phyloP scores from a whole-genome alignment of 1,140 invertebrate genomes.

The Galendromus occidentalis region DNA sequence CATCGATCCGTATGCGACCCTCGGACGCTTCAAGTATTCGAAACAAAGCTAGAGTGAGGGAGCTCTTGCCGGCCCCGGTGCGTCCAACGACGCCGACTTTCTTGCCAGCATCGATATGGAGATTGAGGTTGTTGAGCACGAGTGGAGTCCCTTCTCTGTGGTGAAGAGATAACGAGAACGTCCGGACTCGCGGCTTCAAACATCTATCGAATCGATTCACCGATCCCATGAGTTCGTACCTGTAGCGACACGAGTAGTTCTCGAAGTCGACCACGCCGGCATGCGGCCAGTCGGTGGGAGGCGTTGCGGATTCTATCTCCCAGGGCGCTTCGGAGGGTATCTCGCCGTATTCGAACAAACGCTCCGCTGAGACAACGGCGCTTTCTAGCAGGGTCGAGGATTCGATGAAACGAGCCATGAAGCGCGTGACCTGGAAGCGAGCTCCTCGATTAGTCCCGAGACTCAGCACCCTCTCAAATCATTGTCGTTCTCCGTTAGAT shows the following conservation, averaged over 20 bases:
- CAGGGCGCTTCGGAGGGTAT: neutral
- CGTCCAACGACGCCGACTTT: conserved; percentile 26
- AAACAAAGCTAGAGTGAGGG: conserved; percentile 33
- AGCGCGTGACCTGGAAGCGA: neutral
- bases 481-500: too few species aligned
- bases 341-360: neutral
- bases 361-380: neutral
- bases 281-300: neutral
- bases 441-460: too few species aligned
- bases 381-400: neutral
- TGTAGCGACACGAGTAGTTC: neutral
- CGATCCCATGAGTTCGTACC: neutral
- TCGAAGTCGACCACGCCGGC: neutral
- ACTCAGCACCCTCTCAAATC: too few species aligned
- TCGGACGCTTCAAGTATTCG: conserved; percentile 31
- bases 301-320: neutral
- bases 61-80: conserved; percentile 35
- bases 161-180: neutral
- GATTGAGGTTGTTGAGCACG: conserved; percentile 23
- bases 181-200: neutral
- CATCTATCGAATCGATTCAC: neutral
- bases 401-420: conserved; percentile 1
- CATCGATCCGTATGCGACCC: conserved; percentile 17
- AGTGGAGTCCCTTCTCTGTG: conserved; percentile 24
- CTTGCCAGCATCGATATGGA: conserved; percentile 22